Evolutionary conservation across 1,140 invertebrate species (phyloP).

Genomic region (Sinonovacula constricta): DNA sequence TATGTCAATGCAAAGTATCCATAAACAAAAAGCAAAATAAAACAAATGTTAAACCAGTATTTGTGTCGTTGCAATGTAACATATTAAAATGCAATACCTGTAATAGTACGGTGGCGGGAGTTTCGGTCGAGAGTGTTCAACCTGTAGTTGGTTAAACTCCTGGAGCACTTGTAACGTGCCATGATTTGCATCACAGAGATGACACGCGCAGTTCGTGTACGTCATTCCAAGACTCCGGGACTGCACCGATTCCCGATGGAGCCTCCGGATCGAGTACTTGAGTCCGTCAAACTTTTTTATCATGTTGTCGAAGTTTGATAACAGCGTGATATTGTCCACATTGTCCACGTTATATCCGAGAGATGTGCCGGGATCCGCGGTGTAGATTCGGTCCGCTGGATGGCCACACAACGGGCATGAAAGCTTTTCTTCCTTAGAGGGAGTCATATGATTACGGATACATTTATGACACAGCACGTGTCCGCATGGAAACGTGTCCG

Average conservation of each 20-base stretch:
- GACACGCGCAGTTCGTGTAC: constrained; percentile 69
- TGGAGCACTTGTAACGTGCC: constrained; percentile 72
- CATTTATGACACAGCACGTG: constrained; percentile 75
- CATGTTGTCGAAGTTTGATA: constrained; percentile 73
- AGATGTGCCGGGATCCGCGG: constrained; percentile 25
- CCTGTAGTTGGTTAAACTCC: constrained; percentile 67
- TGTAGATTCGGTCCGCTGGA: constrained; percentile 46
- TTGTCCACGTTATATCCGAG: constrained; percentile 51
- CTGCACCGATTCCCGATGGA: constrained; percentile 69
- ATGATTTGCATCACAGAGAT: constrained; percentile 71
- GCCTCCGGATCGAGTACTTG: constrained; percentile 59
- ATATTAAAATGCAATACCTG: no score
- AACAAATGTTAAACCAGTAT: no score
- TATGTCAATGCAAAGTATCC: no score
- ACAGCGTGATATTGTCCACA: constrained; percentile 62
- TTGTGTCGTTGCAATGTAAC: no score
- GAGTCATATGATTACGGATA: constrained; percentile 64
- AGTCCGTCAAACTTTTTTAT: constrained; percentile 68
- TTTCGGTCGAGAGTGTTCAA: constrained; percentile 65
- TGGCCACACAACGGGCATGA: constrained; percentile 63
- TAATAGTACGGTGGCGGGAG: constrained; percentile 63
- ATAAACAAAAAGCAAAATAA: no score
- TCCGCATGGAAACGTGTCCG: constrained; percentile 74
- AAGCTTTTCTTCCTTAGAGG: constrained; percentile 23
- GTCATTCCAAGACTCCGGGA: constrained; percentile 71